phyloP scores from a whole-genome alignment of 2,888 invertebrate species.

The Tinea semifulvella region DNA sequence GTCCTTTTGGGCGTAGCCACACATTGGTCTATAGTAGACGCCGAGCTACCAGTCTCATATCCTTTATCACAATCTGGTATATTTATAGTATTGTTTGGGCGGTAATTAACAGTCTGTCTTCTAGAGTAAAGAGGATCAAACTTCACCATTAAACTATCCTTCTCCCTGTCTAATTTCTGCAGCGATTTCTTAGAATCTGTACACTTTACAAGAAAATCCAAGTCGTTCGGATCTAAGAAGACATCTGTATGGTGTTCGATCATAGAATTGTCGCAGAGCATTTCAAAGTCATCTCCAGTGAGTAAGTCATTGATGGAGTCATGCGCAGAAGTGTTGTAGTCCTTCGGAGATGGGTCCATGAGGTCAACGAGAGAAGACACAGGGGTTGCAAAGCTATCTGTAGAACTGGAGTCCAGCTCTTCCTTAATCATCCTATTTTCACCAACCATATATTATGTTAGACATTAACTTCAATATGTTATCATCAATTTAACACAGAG shows the following conservation, averaged over 20 bases:
- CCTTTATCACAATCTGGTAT: slow-evolving; percentile 45
- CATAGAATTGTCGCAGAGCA: slow-evolving; percentile 54
- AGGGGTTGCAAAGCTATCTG: slow-evolving; percentile 44
- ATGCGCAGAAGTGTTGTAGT: slow-evolving; percentile 26
- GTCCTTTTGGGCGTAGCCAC: slow-evolving; percentile 36
- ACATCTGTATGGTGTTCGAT: slow-evolving; percentile 45
- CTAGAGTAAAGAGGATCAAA: slow-evolving; percentile 65
- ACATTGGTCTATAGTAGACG: slow-evolving; percentile 36
- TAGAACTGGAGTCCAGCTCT: slow-evolving; percentile 34
- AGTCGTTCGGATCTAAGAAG: slow-evolving; percentile 64
- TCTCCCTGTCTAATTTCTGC: slow-evolving; percentile 42
- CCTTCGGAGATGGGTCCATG: slow-evolving; percentile 43
- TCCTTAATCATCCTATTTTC: slow-evolving; percentile 22
- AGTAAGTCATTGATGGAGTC: slow-evolving; percentile 44
- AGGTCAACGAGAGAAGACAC: slow-evolving; percentile 48
- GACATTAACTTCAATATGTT: no score
- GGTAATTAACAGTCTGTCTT: not conserved
- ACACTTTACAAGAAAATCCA: slow-evolving; percentile 64
- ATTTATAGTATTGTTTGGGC: slow-evolving; percentile 28
- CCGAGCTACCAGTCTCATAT: slow-evolving; percentile 52
- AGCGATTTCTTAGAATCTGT: slow-evolving; percentile 38
- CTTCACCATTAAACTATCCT: slow-evolving; percentile 74
- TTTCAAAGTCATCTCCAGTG: slow-evolving; percentile 47
- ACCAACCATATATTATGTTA: no score
- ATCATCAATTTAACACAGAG: not conserved